Evolutionary conservation across 2,888 invertebrate species (phyloP).

Genomic region (Arge pagana): DNA sequence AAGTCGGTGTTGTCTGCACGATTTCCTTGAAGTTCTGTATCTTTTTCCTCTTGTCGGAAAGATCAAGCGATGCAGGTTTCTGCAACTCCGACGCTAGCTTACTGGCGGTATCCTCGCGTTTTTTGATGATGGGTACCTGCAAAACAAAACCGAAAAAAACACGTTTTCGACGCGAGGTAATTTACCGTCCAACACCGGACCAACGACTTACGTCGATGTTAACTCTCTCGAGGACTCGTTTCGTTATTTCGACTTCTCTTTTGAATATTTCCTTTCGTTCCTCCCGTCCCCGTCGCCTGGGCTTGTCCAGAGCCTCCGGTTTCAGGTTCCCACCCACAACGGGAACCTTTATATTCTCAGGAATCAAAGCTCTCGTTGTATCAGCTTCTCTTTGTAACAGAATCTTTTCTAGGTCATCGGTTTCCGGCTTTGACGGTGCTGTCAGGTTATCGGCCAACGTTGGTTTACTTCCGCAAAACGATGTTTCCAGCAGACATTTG

Average conservation of each 20-base stretch:
- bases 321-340: conserved; percentile 64
- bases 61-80: conserved; percentile 68
- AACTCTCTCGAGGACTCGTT: conserved; percentile 52
- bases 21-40: conserved; percentile 47
- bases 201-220: conserved; percentile 49
- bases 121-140: conserved; percentile 24
- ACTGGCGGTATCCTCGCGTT: conserved; percentile 42
- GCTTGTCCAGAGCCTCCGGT: conserved; percentile 74
- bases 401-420: conserved; percentile 64
- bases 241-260: conserved; percentile 55
- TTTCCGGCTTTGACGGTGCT: conserved; percentile 60
- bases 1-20: conserved; percentile 43
- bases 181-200: neutral
- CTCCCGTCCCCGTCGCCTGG: conserved; percentile 49
- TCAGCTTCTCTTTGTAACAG: conserved; percentile 67
- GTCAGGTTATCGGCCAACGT: conserved; percentile 55
- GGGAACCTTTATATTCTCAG: conserved; percentile 65
- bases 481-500: conserved; percentile 86
- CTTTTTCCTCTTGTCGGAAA: conserved; percentile 55
- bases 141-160: neutral
- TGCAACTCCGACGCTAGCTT: conserved; percentile 58
- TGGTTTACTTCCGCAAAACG: conserved; percentile 86
- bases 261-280: conserved; percentile 55
- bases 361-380: conserved; percentile 68
- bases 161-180: neutral